These are phyloP conservation scores for Mesoclemmys tuberculata DNA, from an alignment of 2,113 vertebrate genomes.

Conservation along the genomic window DNA sequence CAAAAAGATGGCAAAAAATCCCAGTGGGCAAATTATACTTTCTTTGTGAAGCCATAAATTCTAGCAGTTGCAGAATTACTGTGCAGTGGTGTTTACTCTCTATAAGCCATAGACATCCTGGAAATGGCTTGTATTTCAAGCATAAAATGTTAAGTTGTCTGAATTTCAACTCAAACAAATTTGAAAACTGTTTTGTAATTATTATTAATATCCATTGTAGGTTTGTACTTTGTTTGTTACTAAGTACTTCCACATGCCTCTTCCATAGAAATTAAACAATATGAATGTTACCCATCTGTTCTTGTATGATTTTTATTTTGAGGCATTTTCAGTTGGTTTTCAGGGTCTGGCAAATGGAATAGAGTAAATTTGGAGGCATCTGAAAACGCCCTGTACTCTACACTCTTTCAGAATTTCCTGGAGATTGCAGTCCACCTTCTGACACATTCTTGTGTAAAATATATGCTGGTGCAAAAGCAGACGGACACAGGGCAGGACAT, in stretches of 20 bases:
- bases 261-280: constrained; percentile 26
- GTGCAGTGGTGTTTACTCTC: constrained; percentile 35
- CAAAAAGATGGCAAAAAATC: constrained; percentile 46
- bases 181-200: constrained; percentile 17
- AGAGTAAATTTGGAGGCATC: neutral
- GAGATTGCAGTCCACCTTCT: neutral
- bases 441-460: neutral
- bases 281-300: constrained; percentile 17
- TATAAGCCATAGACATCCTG: neutral
- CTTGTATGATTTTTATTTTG: constrained; percentile 33
- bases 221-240: neutral
- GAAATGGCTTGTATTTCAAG: constrained; percentile 29
- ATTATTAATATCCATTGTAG: constrained; percentile 46
- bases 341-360: constrained; percentile 7
- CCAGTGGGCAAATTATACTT: constrained; percentile 37
- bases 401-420: neutral
- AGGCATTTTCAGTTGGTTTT: neutral
- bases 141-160: constrained; percentile 18
- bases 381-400: neutral
- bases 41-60: constrained; percentile 34
- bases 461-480: neutral
- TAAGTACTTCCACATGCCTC: constrained; percentile 23
- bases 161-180: constrained; percentile 46
- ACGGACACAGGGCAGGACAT: neutral
- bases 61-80: neutral